These are phyloP conservation scores for Nebria ingens DNA, from an alignment of 1,140 invertebrate genomes.

Conservation along the genomic window DNA sequence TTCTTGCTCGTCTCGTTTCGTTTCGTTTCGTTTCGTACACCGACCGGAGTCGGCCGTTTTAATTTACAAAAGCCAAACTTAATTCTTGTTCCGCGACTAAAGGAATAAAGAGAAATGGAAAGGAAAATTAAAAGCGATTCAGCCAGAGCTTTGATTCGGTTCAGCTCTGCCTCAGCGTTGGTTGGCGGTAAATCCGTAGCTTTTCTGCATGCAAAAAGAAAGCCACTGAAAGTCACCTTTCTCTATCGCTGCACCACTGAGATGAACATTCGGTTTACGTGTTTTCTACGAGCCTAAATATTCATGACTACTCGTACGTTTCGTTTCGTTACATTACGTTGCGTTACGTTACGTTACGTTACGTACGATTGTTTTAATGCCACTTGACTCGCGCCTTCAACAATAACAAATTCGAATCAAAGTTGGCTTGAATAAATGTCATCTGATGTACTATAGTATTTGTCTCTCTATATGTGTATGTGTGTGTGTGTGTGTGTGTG, in stretches of 20 bases:
- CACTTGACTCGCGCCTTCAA: background rate
- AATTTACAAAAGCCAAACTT: slow-evolving; percentile 43
- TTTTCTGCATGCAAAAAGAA: slow-evolving; percentile 20
- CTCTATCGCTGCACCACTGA: slow-evolving; percentile 3
- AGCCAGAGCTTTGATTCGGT: slow-evolving; percentile 35
- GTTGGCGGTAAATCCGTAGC: slow-evolving; percentile 25
- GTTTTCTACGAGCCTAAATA: background rate
- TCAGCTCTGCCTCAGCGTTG: slow-evolving; percentile 23
- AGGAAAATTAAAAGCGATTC: slow-evolving; percentile 40
- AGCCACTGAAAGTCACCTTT: slow-evolving; percentile 2
- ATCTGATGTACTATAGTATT: background rate
- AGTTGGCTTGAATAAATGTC: too few species aligned
- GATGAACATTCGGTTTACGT: background rate
- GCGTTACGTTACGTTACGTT: background rate
- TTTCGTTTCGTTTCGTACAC: background rate
- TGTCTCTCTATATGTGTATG: background rate
- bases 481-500: slow-evolving; percentile 6
- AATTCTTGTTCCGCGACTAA: slow-evolving; percentile 38
- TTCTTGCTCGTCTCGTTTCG: too few species aligned
- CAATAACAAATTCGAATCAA: slow-evolving; percentile 1
- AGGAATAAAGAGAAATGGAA: slow-evolving; percentile 40
- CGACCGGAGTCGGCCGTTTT: slow-evolving; percentile 33
- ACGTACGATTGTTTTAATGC: slow-evolving; percentile 5
- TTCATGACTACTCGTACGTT: too few species aligned
- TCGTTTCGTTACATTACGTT: too few species aligned